Evolutionary conservation across 1,140 invertebrate species (phyloP).

Genomic region (Penaeus japonicus): DNA sequence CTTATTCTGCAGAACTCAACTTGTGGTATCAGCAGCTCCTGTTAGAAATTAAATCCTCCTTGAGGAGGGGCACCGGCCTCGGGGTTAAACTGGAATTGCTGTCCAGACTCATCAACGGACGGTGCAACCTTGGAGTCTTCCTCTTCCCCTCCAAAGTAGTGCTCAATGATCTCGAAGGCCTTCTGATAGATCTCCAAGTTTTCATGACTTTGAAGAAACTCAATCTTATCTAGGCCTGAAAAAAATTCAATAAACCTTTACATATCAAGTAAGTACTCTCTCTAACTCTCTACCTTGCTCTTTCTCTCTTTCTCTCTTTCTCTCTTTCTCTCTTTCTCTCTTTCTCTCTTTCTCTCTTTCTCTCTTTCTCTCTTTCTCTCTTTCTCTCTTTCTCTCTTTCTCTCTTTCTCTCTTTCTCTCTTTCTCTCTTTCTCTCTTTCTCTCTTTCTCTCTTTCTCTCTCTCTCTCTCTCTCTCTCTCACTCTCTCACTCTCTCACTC

Average conservation of each 20-base stretch:
- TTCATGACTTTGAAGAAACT: conserved; percentile 95
- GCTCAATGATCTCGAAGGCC: conserved; percentile 95
- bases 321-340: no score
- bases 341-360: no score
- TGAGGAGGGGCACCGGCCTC: conserved; percentile 57
- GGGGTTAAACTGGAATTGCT: conserved; percentile 65
- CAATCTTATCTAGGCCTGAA: conserved; percentile 94
- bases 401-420: no score
- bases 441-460: no score
- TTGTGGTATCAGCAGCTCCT: conserved; percentile 28
- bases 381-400: no score
- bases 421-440: no score
- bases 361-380: no score
- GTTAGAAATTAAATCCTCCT: conserved; percentile 59
- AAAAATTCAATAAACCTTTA: conserved; percentile 60
- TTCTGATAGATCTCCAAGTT: conserved; percentile 97
- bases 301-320: no score
- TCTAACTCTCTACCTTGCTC: no score
- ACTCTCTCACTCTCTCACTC: no score
- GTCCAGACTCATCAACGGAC: conserved; percentile 75
- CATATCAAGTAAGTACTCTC: no score
- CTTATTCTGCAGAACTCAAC: conserved; percentile 28
- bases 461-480: no score
- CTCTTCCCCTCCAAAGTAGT: conserved; percentile 92
- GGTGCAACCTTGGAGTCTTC: conserved; percentile 81